Percentiles rank a stretch among this genome's conserved stretches.
phyloP scores from a whole-genome alignment of 2,797 vertebrate species.

The Eulemur albifrons region DNA sequence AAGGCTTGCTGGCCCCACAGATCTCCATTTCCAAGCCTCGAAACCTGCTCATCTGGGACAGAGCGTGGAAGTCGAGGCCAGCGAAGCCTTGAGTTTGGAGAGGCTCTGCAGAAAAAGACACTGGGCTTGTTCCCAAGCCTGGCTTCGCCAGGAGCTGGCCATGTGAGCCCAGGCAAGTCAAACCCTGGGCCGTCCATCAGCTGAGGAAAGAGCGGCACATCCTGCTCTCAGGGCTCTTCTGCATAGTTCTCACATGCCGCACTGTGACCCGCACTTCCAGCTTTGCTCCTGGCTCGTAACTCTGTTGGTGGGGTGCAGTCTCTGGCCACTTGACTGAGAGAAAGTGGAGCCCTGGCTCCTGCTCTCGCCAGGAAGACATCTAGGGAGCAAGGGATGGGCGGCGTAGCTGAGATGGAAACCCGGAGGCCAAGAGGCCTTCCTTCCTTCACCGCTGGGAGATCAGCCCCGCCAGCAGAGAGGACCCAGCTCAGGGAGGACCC shows the following conservation, averaged over 20 bases:
- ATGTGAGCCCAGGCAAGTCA: neutral
- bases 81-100: neutral
- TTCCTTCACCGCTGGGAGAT: neutral
- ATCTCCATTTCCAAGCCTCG: neutral
- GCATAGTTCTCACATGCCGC: accelerated
- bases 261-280: neutral
- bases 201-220: neutral
- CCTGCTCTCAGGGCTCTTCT: neutral
- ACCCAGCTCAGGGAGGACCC: neutral
- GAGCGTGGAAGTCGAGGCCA: neutral
- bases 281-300: neutral
- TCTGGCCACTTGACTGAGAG: neutral
- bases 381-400: neutral
- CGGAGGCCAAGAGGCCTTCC: neutral
- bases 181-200: neutral
- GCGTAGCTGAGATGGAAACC: neutral
- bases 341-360: neutral
- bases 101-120: neutral
- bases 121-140: neutral
- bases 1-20: neutral
- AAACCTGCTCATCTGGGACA: neutral
- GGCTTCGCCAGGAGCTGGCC: neutral
- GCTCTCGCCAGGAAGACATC: neutral
- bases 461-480: neutral
- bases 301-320: neutral